Conservation (phyloP, 2,888 invertebrate species). For the Chouioia cunea region DNA sequence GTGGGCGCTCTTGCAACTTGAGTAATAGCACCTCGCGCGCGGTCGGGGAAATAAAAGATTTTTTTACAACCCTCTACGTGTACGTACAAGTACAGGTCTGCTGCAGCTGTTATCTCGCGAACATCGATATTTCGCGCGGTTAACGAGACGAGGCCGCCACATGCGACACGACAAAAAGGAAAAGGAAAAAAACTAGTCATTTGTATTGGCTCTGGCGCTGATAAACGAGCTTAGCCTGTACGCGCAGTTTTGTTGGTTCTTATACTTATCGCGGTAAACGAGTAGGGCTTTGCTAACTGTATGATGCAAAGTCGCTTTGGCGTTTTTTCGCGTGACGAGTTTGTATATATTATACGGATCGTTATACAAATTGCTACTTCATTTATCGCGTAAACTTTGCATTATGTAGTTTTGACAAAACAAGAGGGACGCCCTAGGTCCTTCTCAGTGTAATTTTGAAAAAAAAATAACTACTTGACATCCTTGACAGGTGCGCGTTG, state of each 20-base stretch:
- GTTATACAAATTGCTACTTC: too few relatives aligned
- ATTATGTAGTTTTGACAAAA: too few relatives aligned
- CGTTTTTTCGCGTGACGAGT: too few relatives aligned
- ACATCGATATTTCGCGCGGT: conserved; percentile 43
- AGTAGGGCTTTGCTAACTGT: too few relatives aligned
- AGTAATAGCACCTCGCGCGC: conserved; percentile 26
- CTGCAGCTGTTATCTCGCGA: conserved; percentile 29
- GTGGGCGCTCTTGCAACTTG: conserved; percentile 3
- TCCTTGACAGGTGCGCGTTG: not conserved
- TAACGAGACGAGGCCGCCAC: conserved; percentile 30
- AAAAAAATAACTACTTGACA: not conserved
- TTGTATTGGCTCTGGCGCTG: not conserved
- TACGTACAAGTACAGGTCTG: conserved; percentile 1
- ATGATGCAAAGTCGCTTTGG: too few relatives aligned
- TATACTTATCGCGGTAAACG: too few relatives aligned
- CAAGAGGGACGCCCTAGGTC: too few relatives aligned
- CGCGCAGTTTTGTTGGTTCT: too few relatives aligned
- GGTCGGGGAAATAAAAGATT: conserved; percentile 18
- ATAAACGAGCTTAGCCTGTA: too few relatives aligned
- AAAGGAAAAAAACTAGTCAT: not conserved
- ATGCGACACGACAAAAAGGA: not conserved
- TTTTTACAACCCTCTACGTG: not conserved
- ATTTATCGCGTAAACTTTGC: too few relatives aligned
- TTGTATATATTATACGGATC: too few relatives aligned
- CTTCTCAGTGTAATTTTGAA: too few relatives aligned